phyloP scores from a whole-genome alignment of 1,140 invertebrate genomes.

The Ostrea denselamellosa region DNA sequence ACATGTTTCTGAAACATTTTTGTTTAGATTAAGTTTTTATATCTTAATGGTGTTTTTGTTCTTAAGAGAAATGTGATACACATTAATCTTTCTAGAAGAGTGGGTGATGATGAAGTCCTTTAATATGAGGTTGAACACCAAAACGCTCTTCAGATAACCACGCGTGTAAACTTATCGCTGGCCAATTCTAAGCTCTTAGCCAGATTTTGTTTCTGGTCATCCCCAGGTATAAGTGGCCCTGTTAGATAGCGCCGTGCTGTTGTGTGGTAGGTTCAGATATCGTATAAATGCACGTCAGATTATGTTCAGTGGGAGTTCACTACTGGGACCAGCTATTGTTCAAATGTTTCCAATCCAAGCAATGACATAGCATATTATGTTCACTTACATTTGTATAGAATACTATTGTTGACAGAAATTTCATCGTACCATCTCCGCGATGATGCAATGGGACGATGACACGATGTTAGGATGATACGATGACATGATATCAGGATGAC shows the following conservation, averaged over 20 bases:
- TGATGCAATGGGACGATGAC: too few species aligned
- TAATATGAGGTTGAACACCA: neutral
- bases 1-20: too few species aligned
- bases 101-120: neutral
- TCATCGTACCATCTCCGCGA: too few species aligned
- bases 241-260: neutral
- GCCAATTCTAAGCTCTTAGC: neutral
- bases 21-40: neutral
- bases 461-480: too few species aligned
- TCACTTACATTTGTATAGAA: too few species aligned
- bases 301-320: neutral
- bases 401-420: too few species aligned
- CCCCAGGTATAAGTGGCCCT: neutral
- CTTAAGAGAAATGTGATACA: neutral
- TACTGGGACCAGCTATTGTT: too few species aligned
- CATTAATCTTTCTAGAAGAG: too few species aligned
- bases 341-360: too few species aligned
- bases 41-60: neutral
- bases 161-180: neutral
- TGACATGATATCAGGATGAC: too few species aligned
- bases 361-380: too few species aligned
- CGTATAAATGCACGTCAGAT: neutral
- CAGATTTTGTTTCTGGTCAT: neutral
- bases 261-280: neutral
- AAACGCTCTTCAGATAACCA: constrained; percentile 3